Evolutionary conservation across 2,797 vertebrate genomes (phyloP), one percentile per base, ranked within the genome.

Genomic region (Apogon talboti): DNA sequence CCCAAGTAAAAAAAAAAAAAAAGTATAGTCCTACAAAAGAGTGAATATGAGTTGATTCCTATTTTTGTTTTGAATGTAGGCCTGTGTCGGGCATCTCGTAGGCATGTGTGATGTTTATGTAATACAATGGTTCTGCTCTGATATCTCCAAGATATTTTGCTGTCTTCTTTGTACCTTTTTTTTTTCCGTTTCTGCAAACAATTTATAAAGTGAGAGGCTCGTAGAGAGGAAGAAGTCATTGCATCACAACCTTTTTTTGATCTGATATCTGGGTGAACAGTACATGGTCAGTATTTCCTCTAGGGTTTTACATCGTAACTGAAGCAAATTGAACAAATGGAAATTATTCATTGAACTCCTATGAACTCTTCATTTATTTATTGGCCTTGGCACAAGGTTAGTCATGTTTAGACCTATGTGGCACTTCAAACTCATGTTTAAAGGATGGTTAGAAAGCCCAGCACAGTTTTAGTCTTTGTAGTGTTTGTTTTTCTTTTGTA

Each of bases 171-270:
- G 12, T 67, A 49, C 33, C 0, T 10, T 3, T 55, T 46, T 37
- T 58, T 28, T 49, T 11, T 12, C 15, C 6, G n/a, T 66, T 41
- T 53, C 7, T 6, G 2, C 54, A 48, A 42, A 69, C 3, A 0
- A 5, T 41, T 58, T 2, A 52, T 21, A 52, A 46, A 24, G 33
- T 35, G 0, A 15, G 11, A 5, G 13, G 45, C 7, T 44, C 55
- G 12, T n/a, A 21, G 15, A 58, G 41, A 62, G 45, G 63, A 76
- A 64, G 56, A 61, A 58, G 51, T 64, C 18, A 49, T 65, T 68
- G 41, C 56, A 65, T 53, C 51, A 61, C 51, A 71, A 72, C 53
- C 69, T 81, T 73, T 81, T 70, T 81, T 52, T 28, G 6, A 28
- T 74, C 44, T 49, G 62, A 62, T 76, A 69, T 73, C 30, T 76